These are phyloP conservation scores for Lepidocyrtoides sp. DNA, from an alignment of 2,888 invertebrate species.

Conservation along the genomic window DNA sequence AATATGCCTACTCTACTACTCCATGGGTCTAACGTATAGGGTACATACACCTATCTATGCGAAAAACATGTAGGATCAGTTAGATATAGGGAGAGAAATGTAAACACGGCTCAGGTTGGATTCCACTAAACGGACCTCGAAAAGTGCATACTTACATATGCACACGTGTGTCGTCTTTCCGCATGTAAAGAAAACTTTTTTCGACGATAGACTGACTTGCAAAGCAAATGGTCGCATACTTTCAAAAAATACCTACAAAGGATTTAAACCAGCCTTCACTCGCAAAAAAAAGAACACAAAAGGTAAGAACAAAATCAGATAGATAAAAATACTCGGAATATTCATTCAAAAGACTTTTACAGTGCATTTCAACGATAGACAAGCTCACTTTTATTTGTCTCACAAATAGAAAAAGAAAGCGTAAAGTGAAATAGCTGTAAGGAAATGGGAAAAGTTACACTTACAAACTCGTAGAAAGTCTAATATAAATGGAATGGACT, in stretches of 20 bases:
- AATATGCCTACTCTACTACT: too few species aligned
- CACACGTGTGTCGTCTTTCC: conserved; percentile 18
- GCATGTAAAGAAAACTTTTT: neutral
- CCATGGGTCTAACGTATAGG: neutral
- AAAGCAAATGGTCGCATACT: neutral
- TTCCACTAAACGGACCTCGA: neutral
- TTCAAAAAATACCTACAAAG: neutral
- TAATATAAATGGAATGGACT: neutral
- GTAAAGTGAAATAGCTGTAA: conserved; percentile 58
- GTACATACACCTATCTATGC: neutral
- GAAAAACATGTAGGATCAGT: too few species aligned
- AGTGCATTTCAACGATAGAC: conserved; percentile 19
- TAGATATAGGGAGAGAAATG: neutral
- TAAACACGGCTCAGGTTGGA: neutral
- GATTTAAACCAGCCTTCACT: neutral
- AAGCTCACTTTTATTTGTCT: conserved; percentile 38
- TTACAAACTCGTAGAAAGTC: neutral
- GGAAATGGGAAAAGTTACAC: conserved; percentile 72
- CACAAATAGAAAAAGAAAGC: conserved; percentile 20
- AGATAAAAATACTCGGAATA: conserved; percentile 52
- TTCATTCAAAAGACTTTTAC: conserved; percentile 23
- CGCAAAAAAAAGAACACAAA: neutral
- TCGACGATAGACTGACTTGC: neutral
- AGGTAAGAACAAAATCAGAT: conserved; percentile 17
- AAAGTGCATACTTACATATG: neutral